Conservation (phyloP, 2,113 vertebrate genomes). For the Macaca mulatta region DNA sequence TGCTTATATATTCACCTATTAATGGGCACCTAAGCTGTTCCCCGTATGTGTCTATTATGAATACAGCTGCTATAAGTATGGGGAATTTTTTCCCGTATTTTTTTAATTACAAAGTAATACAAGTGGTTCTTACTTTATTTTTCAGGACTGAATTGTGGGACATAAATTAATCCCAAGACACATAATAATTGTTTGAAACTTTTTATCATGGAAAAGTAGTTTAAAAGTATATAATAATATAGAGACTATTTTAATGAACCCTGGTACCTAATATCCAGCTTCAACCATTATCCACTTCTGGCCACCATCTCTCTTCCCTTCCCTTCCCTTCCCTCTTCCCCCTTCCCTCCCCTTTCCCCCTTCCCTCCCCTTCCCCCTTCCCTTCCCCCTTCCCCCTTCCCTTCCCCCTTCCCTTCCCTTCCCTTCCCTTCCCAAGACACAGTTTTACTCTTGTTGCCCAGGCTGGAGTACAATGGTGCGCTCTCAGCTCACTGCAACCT, state of each 20-base stretch:
- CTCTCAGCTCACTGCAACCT: too few species aligned
- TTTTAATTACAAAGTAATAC: slow-evolving; percentile 20
- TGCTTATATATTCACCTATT: background rate
- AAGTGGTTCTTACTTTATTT: background rate
- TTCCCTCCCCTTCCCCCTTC: too few species aligned
- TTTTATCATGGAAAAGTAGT: background rate
- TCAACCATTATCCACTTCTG: background rate
- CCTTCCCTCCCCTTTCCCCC: accelerated
- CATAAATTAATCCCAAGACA: background rate
- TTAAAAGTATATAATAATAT: background rate
- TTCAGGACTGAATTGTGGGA: background rate
- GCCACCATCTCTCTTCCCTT: background rate
- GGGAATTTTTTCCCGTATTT: background rate
- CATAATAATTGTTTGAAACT: background rate
- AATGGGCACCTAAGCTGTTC: background rate
- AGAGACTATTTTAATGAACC: background rate
- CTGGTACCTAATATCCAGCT: background rate
- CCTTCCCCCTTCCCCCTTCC: too few species aligned
- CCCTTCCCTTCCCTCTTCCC: too few species aligned
- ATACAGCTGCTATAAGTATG: background rate
- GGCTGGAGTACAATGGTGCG: too few species aligned
- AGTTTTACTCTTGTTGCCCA: too few species aligned
- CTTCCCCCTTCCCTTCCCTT: too few species aligned
- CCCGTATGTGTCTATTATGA: background rate
- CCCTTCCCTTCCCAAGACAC: too few species aligned